A percentile compares a stretch with the other conserved stretches of the same genome.
These are phyloP conservation scores for Chaetoderma sp. DNA, from an alignment of 2,888 invertebrate genomes.

Conservation along the genomic window DNA sequence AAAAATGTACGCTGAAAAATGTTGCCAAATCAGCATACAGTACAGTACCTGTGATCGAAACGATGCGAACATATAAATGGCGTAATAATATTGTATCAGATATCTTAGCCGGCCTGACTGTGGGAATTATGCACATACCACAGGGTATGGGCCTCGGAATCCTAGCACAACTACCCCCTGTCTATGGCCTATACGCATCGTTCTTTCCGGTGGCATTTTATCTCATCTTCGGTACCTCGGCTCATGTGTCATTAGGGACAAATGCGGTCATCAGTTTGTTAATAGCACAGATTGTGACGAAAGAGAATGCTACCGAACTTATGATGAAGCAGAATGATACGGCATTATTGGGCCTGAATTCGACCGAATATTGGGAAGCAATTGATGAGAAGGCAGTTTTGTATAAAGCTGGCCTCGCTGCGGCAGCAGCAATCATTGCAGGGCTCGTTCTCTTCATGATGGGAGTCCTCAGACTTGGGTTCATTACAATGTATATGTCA, in stretches of 20 bases:
- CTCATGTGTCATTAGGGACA: slow-evolving; percentile 55
- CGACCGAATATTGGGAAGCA: neutral
- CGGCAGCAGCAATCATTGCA: slow-evolving; percentile 54
- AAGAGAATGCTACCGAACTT: neutral
- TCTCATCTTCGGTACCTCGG: slow-evolving; percentile 54
- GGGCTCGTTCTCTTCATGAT: slow-evolving; percentile 57
- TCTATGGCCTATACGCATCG: slow-evolving; percentile 54
- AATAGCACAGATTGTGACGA: slow-evolving; percentile 41
- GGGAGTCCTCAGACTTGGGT: slow-evolving; percentile 62
- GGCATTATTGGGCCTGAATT: neutral
- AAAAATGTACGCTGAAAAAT: slow-evolving; percentile 46
- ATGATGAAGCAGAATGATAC: neutral
- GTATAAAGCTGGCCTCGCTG: slow-evolving; percentile 46
- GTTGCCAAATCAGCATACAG: slow-evolving; percentile 47
- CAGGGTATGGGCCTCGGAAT: slow-evolving; percentile 60
- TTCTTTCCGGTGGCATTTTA: slow-evolving; percentile 57
- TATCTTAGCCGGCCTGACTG: slow-evolving; percentile 53
- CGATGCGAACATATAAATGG: slow-evolving; percentile 41
- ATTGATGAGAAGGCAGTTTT: neutral
- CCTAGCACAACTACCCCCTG: slow-evolving; percentile 51
- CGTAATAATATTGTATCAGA: slow-evolving; percentile 46
- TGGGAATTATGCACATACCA: slow-evolving; percentile 61
- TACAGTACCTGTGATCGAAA: slow-evolving; percentile 40
- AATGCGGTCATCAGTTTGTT: slow-evolving; percentile 59
- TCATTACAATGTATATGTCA: slow-evolving; percentile 65